Conservation (phyloP, 2,888 invertebrate species). For the Hyppa rectilinea region DNA sequence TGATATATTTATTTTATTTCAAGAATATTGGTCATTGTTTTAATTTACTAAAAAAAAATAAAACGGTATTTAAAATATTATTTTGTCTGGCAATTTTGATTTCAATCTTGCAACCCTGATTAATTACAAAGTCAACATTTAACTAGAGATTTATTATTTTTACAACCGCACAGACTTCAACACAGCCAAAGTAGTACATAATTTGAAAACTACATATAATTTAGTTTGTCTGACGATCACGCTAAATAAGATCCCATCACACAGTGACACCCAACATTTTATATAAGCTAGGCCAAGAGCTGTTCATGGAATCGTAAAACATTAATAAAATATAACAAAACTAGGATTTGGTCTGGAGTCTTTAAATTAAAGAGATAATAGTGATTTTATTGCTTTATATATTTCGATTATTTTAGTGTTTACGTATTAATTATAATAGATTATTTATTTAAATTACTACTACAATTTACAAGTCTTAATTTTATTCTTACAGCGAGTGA, state of each 20-base stretch:
- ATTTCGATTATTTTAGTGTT: not conserved
- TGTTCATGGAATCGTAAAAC: constrained; percentile 11
- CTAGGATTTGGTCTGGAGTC: constrained; percentile 4
- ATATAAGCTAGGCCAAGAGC: constrained; percentile 38
- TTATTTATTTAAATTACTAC: constrained; percentile 36
- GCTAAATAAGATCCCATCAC: constrained; percentile 21
- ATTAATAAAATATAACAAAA: constrained; percentile 10
- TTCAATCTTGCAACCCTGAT: constrained; percentile 14
- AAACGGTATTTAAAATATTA: not conserved
- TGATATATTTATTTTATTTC: not conserved
- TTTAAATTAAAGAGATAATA: not conserved
- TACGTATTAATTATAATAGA: constrained; percentile 14
- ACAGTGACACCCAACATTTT: constrained; percentile 15
- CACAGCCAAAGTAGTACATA: constrained; percentile 78
- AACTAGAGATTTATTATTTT: constrained; percentile 56
- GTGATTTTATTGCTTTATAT: not conserved
- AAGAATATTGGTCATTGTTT: not conserved
- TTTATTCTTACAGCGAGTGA: constrained; percentile 34
- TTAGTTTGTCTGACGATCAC: constrained; percentile 60
- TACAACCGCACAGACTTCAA: constrained; percentile 71
- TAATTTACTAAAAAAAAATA: not conserved
- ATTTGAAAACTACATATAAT: constrained; percentile 68
- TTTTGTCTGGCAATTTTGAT: not conserved
- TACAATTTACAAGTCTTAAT: constrained; percentile 45
- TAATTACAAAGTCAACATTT: constrained; percentile 21